Percentiles rank a stretch among this genome's conserved stretches.
phyloP scores from a whole-genome alignment of 1,140 invertebrate species.

The Cryptotermes secundus region DNA sequence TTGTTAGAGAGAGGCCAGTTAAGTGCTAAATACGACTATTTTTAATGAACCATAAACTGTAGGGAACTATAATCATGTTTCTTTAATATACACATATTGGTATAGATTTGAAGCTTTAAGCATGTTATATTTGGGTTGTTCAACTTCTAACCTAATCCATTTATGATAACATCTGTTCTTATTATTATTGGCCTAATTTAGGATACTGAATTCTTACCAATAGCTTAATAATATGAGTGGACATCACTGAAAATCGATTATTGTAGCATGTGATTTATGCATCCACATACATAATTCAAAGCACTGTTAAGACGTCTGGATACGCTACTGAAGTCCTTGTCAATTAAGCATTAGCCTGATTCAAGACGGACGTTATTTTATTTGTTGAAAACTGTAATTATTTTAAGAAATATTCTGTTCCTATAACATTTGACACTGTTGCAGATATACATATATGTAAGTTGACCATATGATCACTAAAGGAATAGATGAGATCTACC shows the following conservation, averaged over 20 bases:
- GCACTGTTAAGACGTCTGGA: background rate
- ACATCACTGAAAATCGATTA: background rate
- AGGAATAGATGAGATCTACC: too few species aligned
- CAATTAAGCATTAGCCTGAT: too few species aligned
- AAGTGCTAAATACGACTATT: too few species aligned
- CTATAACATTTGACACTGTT: too few species aligned
- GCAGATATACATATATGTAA: too few species aligned
- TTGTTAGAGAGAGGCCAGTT: too few species aligned
- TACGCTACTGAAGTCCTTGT: too few species aligned
- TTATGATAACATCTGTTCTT: background rate
- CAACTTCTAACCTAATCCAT: background rate
- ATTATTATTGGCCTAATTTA: background rate
- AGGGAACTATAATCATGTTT: background rate
- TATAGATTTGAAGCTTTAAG: background rate
- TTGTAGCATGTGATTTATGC: background rate
- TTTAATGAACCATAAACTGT: background rate
- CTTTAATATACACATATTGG: background rate
- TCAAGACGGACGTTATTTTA: too few species aligned
- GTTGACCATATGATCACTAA: too few species aligned
- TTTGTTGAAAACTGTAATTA: too few species aligned
- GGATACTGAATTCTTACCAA: background rate
- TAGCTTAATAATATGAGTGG: background rate
- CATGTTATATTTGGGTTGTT: background rate
- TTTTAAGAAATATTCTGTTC: too few species aligned
- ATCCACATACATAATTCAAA: background rate